Evolutionary conservation across 2,888 invertebrate genomes (phyloP), one percentile per base, ranked within the genome.

Genomic region (Epistrophella euchroma): DNA sequence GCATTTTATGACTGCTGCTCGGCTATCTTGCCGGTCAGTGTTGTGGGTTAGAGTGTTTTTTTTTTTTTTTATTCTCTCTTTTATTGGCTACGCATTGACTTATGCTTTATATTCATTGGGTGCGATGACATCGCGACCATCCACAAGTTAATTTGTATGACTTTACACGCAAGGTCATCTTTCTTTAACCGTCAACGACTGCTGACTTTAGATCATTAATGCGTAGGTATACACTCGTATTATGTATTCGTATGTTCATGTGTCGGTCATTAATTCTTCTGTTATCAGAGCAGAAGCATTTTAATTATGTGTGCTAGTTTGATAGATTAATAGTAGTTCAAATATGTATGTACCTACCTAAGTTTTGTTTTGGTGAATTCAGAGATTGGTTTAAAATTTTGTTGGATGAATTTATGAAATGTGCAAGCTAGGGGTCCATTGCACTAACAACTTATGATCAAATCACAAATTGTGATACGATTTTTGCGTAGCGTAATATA

Each of bases 1-100:
- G 78, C 74, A 78, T 78, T 83, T 83, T 74, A 55, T 68, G 52
- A 13, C 71, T 68, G 64, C 64, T 28, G n/a, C n/a, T n/a, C n/a
- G n/a, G n/a, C n/a, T n/a, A n/a, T n/a, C 6, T 50, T 50, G 19
- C 19, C 11, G 22, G 25, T 56, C 62, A 22, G 64, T 19, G 19
- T 50, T 50, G 7, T n/a, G 15, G 40, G 40, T 40, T 43, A 7
- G 3, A 43, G 17, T 45, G n/a, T n/a, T 43, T 43, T 43, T 45
- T 7, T 45, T 45, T 45, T 9, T 17, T 9, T 2, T n/a, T 2
- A 17, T 45, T 17, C 43, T 45, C 45, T 19, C 56, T 47, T 43
- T 68, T 76, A 64, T 80, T 43, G 50, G 19, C 19, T 35, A 10
- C 17, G 1, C 3, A 2, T n/a, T 4, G 4, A 13, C 15, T 47